Evolutionary conservation across 2,888 invertebrate species (phyloP).

Genomic region (Limnephilus rhombicus): DNA sequence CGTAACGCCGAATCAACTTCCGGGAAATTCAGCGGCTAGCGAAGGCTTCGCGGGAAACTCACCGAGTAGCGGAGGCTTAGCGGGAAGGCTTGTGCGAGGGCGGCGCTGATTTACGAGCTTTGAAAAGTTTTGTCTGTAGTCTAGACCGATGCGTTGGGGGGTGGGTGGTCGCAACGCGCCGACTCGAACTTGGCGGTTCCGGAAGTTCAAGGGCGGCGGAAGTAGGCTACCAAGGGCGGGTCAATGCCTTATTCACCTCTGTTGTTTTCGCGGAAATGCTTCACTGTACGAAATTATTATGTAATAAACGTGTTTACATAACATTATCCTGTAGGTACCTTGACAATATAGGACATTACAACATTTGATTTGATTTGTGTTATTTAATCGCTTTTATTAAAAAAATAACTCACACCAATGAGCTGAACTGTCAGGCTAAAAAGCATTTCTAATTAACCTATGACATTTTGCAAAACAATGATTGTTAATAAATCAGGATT

Average conservation of each 20-base stretch:
- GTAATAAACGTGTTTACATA: neutral
- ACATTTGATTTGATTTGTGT: too few relatives aligned
- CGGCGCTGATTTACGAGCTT: constrained; percentile 35
- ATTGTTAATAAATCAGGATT: too few relatives aligned
- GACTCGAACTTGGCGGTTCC: neutral
- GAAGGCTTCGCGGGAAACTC: constrained; percentile 2
- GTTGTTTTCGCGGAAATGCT: neutral
- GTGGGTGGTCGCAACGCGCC: neutral
- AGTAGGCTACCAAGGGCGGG: constrained; percentile 38
- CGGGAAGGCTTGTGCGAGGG: constrained; percentile 15
- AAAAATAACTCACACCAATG: too few relatives aligned
- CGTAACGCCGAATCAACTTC: constrained; percentile 24
- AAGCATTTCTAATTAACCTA: too few relatives aligned
- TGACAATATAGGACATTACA: too few relatives aligned
- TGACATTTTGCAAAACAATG: too few relatives aligned
- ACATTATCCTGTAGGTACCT: neutral
- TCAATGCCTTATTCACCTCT: neutral
- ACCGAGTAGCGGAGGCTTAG: constrained; percentile 24
- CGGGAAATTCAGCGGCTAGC: constrained; percentile 25
- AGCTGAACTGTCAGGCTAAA: too few relatives aligned
- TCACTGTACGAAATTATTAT: neutral
- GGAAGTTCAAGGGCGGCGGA: constrained; percentile 38
- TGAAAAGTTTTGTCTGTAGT: constrained; percentile 26
- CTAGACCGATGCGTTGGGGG: constrained; percentile 36
- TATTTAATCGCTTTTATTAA: too few relatives aligned